A percentile compares a stretch with the other conserved stretches of the same genome.
Conservation (phyloP, 2,797 vertebrate genomes). For the Odontamblyopus rebecca region DNA sequence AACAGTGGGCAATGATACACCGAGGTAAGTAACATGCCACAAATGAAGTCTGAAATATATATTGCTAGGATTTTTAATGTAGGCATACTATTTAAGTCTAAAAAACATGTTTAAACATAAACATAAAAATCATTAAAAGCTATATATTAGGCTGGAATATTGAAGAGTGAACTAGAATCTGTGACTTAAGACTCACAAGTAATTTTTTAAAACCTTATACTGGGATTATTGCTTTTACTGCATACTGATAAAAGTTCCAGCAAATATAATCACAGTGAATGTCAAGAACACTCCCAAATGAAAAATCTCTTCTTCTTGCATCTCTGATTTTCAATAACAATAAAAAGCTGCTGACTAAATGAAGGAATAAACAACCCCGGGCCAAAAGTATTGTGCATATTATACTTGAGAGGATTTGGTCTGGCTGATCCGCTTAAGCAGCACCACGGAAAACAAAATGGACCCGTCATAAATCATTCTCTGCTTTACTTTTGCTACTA, state of each 20-base stretch:
- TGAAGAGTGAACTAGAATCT: background rate
- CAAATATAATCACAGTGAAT: constrained; percentile 3
- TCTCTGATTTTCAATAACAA: constrained; percentile 11
- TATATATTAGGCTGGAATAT: too few species aligned
- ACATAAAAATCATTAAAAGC: background rate
- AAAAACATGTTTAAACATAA: background rate
- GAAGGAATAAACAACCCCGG: constrained; percentile 11
- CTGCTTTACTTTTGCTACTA: constrained; percentile 28
- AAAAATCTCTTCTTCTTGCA: constrained; percentile 20
- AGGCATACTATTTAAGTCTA: too few species aligned
- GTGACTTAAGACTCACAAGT: constrained; percentile 2
- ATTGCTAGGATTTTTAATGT: too few species aligned
- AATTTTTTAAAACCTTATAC: constrained; percentile 5
- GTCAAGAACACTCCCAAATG: constrained; percentile 5
- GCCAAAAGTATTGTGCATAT: constrained; percentile 23
- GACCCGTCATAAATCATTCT: constrained; percentile 26
- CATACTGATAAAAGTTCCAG: constrained; percentile 3
- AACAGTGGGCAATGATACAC: too few species aligned
- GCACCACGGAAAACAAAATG: constrained; percentile 17
- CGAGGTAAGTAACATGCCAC: too few species aligned
- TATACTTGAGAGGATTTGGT: constrained; percentile 22
- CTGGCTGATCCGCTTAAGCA: constrained; percentile 13
- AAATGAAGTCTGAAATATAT: too few species aligned
- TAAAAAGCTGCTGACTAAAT: background rate
- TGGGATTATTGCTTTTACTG: constrained; percentile 12